Evolutionary conservation across 2,888 invertebrate species (phyloP), one percentile per base, ranked within the genome.

Genomic region (Nemapogon koenigi): DNA sequence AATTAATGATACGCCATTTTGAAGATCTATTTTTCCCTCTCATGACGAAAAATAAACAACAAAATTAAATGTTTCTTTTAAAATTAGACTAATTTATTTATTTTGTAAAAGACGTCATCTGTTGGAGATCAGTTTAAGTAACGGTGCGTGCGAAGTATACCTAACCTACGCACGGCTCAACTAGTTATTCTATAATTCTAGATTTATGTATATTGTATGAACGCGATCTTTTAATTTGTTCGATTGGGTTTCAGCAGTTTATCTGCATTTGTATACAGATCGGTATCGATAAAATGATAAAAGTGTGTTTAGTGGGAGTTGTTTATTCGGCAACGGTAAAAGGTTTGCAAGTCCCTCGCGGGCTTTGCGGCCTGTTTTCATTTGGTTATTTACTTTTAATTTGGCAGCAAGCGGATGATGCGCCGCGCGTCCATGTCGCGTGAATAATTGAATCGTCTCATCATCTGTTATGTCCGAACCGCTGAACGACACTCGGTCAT

Each of bases 351-450:
- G 68, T 69, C 76, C 68, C 75, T 64, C 57, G 72, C 60, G 72
- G 4, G 16, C 26, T 57, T 53, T 54, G 59, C 59, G 61, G 67
- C 62, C 68, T 73, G 75, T 75, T 75, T 78, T 78, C 75, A 76
- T 78, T 76, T 69, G 62, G 76, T 73, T 78, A 78, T 78, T 78
- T 78, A 78, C 76, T 76, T 78, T 78, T 78, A 78, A 78, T 78
- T 78, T 78, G 73, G 75, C 72, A 70, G 75, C 73, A 66, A 70
- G 76, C 75, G 72, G 70, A 69, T 72, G 75, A 70, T 72, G 66
- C 62, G 60, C 63, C 59, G 55, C 55, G 55, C 50, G 57, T 62
- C 57, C 63, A 63, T 62, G 63, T 60, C 63, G 62, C 65, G 65
- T 76, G 73, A 75, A 76, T 76, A 69, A 76, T 76, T 73, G 63